Conservation (phyloP, 2,113 vertebrate genomes). For the Poecilia latipinna region DNA sequence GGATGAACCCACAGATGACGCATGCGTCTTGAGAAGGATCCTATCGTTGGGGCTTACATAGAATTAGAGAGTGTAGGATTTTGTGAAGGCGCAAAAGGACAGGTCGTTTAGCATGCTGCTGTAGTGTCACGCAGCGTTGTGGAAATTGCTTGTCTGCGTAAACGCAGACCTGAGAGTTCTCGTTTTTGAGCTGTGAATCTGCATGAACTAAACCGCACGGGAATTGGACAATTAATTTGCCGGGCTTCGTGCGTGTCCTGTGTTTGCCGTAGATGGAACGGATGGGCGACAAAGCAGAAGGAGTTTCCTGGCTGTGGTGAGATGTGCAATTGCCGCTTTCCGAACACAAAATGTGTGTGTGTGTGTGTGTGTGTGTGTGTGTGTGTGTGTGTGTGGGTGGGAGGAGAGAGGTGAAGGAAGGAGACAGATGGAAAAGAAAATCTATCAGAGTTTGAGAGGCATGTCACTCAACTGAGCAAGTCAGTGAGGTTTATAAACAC, state of each 20-base stretch:
- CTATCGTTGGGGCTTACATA: constrained; percentile 59
- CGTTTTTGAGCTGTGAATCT: constrained; percentile 45
- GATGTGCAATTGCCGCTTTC: constrained; percentile 36
- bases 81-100: constrained; percentile 36
- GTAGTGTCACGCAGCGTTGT: constrained; percentile 19
- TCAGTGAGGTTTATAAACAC: constrained; percentile 40
- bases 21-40: constrained; percentile 55
- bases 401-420: constrained; percentile 14
- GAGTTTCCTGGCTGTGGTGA: constrained; percentile 37
- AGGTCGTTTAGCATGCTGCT: constrained; percentile 53
- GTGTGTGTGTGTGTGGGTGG: background rate
- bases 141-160: constrained; percentile 55
- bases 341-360: constrained; percentile 33
- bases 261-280: constrained; percentile 49
- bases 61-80: constrained; percentile 60
- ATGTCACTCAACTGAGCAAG: constrained; percentile 45
- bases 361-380: background rate
- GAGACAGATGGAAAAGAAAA: constrained; percentile 38
- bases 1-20: constrained; percentile 52
- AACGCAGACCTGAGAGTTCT: constrained; percentile 47
- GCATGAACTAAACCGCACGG: constrained; percentile 44
- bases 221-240: constrained; percentile 55
- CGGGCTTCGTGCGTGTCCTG: constrained; percentile 28
- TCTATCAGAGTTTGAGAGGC: constrained; percentile 50
- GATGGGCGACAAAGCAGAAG: constrained; percentile 31